Conservation (phyloP, 2,113 vertebrate species). For the Cavia aperea region DNA sequence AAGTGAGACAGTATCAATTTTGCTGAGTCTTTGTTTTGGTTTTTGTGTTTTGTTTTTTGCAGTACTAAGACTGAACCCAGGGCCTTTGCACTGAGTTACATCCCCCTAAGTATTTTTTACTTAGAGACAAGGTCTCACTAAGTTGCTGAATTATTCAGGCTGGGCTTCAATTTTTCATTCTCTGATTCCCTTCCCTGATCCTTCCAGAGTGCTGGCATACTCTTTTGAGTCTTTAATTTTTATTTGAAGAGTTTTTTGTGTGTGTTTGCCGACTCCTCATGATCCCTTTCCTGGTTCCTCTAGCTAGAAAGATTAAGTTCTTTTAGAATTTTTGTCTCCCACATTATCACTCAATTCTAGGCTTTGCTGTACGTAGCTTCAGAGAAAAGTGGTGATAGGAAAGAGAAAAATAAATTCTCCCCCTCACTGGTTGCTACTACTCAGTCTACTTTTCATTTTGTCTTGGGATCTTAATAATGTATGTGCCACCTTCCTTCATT, state of each 20-base stretch:
- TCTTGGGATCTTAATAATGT: neutral
- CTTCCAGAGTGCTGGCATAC: neutral
- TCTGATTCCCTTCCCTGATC: neutral
- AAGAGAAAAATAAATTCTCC: neutral
- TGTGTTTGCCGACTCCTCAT: neutral
- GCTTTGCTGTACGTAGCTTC: neutral
- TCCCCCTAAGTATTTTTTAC: neutral
- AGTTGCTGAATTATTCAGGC: neutral
- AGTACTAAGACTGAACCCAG: neutral
- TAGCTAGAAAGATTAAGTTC: neutral
- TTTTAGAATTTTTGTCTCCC: neutral
- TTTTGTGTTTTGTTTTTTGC: neutral
- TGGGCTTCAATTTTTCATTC: neutral
- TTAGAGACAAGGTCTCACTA: neutral
- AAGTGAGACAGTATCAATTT: neutral
- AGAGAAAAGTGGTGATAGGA: neutral
- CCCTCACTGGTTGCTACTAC: neutral
- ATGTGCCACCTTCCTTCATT: neutral
- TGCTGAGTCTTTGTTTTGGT: neutral
- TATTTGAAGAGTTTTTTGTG: neutral
- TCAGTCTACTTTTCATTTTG: neutral
- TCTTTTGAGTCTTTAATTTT: neutral
- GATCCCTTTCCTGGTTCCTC: neutral
- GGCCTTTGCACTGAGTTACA: neutral
- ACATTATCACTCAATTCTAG: neutral